Evolutionary conservation across 1,140 invertebrate genomes (phyloP).

Genomic region (Bombus soroeensis): DNA sequence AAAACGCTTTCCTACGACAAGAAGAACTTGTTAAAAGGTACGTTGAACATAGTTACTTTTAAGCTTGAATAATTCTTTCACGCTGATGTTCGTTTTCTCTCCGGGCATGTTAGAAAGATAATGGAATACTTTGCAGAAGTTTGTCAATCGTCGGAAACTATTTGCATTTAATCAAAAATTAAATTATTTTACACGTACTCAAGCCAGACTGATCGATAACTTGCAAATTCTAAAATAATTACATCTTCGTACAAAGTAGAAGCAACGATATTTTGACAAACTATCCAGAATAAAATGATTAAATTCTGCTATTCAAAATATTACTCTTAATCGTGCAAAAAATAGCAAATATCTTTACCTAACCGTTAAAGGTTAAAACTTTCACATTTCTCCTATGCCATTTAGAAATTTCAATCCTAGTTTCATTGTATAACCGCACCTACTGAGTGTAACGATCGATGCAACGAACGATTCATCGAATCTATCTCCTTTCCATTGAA

Average conservation of each 20-base stretch:
- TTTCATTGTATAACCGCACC: background rate
- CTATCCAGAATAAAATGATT: no score
- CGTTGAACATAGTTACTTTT: background rate
- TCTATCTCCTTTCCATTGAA: background rate
- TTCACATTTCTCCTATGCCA: background rate
- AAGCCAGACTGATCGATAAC: no score
- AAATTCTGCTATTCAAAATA: no score
- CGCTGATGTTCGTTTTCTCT: background rate
- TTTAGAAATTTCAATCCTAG: background rate
- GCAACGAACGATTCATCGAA: background rate
- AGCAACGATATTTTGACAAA: no score
- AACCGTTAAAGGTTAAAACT: background rate
- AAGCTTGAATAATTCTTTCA: background rate
- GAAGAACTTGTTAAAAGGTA: conserved; percentile 56
- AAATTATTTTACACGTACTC: background rate
- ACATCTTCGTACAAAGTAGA: no score
- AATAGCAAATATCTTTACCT: background rate
- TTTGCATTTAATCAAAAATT: background rate
- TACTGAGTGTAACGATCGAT: background rate
- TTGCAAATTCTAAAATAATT: no score
- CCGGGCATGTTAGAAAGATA: background rate
- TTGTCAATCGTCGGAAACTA: background rate
- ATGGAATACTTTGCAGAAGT: no score
- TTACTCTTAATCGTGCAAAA: background rate
- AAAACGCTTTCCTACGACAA: conserved; percentile 64